phyloP scores from a whole-genome alignment of 2,113 vertebrate species.

The Empidonax alnorum region DNA sequence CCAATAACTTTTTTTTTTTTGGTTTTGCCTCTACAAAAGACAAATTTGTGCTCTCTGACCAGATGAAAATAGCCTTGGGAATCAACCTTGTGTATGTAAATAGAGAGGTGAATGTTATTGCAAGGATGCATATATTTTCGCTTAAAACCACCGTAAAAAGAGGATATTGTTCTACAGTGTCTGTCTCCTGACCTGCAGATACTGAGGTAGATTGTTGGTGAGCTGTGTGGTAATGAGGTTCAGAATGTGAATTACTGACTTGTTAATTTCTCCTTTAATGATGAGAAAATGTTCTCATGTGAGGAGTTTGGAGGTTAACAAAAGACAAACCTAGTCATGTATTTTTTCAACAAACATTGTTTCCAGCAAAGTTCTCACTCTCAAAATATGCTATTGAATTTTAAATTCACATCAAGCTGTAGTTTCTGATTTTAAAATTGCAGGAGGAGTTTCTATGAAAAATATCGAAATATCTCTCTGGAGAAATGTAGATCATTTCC shows the following conservation, averaged over 20 bases:
- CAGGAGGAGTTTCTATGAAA: not conserved
- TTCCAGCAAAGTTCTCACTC: not conserved
- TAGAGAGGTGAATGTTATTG: not conserved
- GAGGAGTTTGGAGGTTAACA: not conserved
- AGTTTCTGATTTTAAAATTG: not conserved
- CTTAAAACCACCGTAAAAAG: not conserved
- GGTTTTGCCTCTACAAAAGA: not conserved
- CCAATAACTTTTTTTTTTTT: not conserved
- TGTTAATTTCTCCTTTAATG: constrained; percentile 26
- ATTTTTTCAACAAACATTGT: not conserved
- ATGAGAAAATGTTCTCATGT: not conserved
- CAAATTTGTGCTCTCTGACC: not conserved
- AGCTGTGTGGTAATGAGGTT: not conserved
- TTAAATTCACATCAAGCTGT: not conserved
- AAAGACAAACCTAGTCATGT: not conserved
- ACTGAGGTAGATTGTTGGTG: not conserved
- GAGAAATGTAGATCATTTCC: not conserved
- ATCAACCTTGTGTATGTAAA: not conserved
- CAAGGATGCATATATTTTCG: not conserved
- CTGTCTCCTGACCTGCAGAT: not conserved
- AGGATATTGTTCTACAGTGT: not conserved
- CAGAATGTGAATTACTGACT: not conserved
- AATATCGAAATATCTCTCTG: not conserved
- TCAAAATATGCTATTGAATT: constrained; percentile 11
- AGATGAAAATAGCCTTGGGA: not conserved